Evolutionary conservation across 2,888 invertebrate species (phyloP).

Genomic region (Mamestra brassicae): DNA sequence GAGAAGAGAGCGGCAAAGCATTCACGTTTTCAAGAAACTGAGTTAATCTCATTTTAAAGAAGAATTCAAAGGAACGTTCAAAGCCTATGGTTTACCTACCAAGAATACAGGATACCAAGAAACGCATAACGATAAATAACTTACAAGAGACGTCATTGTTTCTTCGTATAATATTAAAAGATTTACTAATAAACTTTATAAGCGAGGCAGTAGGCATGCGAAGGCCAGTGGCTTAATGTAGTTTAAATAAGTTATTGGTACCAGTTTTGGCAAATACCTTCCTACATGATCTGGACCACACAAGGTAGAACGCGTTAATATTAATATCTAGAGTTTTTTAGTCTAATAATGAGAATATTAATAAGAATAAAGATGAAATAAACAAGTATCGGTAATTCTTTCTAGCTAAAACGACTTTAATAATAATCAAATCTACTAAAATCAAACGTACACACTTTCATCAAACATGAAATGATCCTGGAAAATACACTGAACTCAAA

Average conservation of each 20-base stretch:
- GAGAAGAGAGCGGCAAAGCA: too few species aligned
- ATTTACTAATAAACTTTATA: slow-evolving; percentile 12
- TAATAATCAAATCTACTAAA: background rate
- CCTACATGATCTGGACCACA: slow-evolving; percentile 35
- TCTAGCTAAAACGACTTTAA: background rate
- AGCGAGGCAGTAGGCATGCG: slow-evolving; percentile 26
- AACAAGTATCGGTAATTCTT: background rate
- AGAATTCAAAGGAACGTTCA: too few species aligned
- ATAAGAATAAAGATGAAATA: background rate
- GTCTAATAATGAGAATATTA: background rate
- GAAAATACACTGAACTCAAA: background rate
- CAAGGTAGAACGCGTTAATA: background rate
- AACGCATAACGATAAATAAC: slow-evolving; percentile 13
- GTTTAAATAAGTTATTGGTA: slow-evolving; percentile 46
- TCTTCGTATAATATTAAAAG: slow-evolving; percentile 13
- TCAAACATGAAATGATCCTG: too few species aligned
- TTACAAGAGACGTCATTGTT: background rate
- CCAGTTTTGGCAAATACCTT: slow-evolving; percentile 48
- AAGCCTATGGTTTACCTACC: too few species aligned
- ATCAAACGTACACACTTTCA: background rate
- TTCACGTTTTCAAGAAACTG: too few species aligned
- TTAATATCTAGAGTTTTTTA: background rate
- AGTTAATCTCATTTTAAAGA: too few species aligned
- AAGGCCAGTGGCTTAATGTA: slow-evolving; percentile 37
- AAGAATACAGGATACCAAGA: background rate